Evolutionary conservation across 2,797 vertebrate genomes (phyloP), one percentile per base, ranked within the genome.

Genomic region (Ara ararauna): DNA sequence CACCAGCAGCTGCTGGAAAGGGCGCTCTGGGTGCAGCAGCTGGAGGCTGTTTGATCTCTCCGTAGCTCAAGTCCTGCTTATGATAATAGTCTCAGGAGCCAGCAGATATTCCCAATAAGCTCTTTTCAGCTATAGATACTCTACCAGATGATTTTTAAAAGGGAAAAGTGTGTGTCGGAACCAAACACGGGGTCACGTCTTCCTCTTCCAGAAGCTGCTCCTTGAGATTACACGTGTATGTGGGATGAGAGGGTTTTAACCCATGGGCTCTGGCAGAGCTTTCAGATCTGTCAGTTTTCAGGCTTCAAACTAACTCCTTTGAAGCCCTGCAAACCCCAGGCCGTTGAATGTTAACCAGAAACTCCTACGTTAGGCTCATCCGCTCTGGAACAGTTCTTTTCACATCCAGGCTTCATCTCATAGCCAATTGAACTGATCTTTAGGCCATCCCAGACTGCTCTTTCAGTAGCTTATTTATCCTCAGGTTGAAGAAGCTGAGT

Each of bases 1-100:
- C 88, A 82, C 53, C 86, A 77, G 64, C 94, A 88, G 85, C 94
- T 93, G 93, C 96, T 94, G 26, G 83, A 87, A 95, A 84, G 90
- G 89, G 86, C 94, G 51, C 61, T 71, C 61, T 27, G 60, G 95
- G 93, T 96, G 94, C 90, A 94, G 96, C 96, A 95, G 95, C 96
- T 93, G 93, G 88, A 94, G 77, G 74, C 87, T 78, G 82, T 95
- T 96, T 96, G 94, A 94, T 93, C 93, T 95, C 86, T 80, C 77
- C 40, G 48, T 78, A 91, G 89, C 83, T 95, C 87, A 45, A 95
- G 85, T 87, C 80, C 64, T 94, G 90, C 83, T 93, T 77, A 34
- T 50, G 90, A 82, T 91, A 90, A 87, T 16, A 67, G 83, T 60
- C 65, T 94, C 80, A 44, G 91, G 93, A 96, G 74, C 68, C 84